phyloP scores from a whole-genome alignment of 2,888 invertebrate genomes.

The Heteromurus nitidus region DNA sequence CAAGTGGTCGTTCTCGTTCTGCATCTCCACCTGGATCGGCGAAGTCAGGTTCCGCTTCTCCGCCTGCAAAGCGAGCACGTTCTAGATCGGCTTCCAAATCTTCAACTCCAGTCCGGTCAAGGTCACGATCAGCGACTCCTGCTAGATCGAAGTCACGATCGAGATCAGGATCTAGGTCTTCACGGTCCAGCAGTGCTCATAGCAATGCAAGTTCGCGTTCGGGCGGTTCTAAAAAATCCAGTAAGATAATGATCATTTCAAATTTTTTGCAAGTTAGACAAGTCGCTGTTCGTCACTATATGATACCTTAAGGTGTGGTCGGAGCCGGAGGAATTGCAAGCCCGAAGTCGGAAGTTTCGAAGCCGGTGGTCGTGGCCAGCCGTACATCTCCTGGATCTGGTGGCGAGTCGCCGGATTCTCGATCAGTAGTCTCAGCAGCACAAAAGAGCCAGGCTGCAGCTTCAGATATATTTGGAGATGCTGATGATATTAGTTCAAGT shows the following conservation, averaged over 20 bases:
- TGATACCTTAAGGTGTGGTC: no score
- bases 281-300: no score
- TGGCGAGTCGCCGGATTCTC: slow-evolving; percentile 54
- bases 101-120: slow-evolving; percentile 13
- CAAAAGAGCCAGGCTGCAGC: slow-evolving; percentile 82
- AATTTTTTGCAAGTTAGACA: no score
- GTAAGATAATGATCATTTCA: slow-evolving; percentile 69
- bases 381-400: slow-evolving; percentile 36
- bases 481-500: slow-evolving; percentile 83
- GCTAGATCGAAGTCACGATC: slow-evolving; percentile 50
- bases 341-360: slow-evolving; percentile 32
- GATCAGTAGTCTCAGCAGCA: slow-evolving; percentile 74
- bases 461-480: slow-evolving; percentile 93
- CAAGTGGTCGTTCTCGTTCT: slow-evolving; percentile 60
- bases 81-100: slow-evolving; percentile 34
- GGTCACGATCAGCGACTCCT: slow-evolving; percentile 23
- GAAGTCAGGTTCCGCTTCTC: slow-evolving; percentile 32
- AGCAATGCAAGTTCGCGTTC: slow-evolving; percentile 74
- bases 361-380: neutral
- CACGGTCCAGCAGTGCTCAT: slow-evolving; percentile 75
- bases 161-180: slow-evolving; percentile 74
- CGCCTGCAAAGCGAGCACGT: slow-evolving; percentile 37
- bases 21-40: slow-evolving; percentile 70
- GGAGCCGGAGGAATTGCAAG: slow-evolving; percentile 15
- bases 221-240: slow-evolving; percentile 69